These are phyloP conservation scores for Aldrovandia affinis DNA, from an alignment of 2,797 vertebrate genomes.

Conservation along the genomic window DNA sequence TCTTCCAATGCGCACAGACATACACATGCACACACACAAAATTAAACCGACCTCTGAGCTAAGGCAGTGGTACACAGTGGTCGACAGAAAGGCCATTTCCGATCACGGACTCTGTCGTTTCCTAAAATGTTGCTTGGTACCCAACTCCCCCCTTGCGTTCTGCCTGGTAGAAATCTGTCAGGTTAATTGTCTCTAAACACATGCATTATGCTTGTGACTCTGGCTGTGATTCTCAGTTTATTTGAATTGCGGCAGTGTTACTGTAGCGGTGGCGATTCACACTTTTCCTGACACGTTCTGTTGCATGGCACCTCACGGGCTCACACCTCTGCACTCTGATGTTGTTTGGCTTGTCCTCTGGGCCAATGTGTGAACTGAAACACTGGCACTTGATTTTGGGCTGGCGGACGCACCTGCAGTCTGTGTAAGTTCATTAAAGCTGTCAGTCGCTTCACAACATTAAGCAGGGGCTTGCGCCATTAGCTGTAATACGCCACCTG, in stretches of 20 bases:
- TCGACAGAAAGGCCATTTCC: not conserved
- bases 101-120: not conserved
- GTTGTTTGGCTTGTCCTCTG: conserved; percentile 55
- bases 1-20: not conserved
- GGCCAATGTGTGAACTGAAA: conserved; percentile 57
- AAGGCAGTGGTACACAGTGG: conserved; percentile 23
- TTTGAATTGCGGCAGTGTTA: conserved; percentile 48
- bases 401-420: conserved; percentile 63
- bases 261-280: conserved; percentile 55
- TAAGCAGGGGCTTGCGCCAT: conserved; percentile 47
- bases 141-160: conserved; percentile 10
- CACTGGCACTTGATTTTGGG: conserved; percentile 62
- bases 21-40: not conserved
- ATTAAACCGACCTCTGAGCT: too few species aligned
- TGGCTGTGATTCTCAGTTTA: conserved; percentile 54
- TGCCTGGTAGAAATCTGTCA: conserved; percentile 33
- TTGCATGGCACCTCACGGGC: too few species aligned
- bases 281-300: conserved; percentile 63
- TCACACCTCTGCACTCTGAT: conserved; percentile 45
- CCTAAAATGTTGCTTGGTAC: not conserved
- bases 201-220: conserved; percentile 51
- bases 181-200: conserved; percentile 49
- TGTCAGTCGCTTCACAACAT: conserved; percentile 56
- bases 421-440: conserved; percentile 63
- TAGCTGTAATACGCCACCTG: conserved; percentile 45